Base-by-base conservation (phyloP, 2,113 vertebrate genomes). In the Anhinga rufa region DNA sequence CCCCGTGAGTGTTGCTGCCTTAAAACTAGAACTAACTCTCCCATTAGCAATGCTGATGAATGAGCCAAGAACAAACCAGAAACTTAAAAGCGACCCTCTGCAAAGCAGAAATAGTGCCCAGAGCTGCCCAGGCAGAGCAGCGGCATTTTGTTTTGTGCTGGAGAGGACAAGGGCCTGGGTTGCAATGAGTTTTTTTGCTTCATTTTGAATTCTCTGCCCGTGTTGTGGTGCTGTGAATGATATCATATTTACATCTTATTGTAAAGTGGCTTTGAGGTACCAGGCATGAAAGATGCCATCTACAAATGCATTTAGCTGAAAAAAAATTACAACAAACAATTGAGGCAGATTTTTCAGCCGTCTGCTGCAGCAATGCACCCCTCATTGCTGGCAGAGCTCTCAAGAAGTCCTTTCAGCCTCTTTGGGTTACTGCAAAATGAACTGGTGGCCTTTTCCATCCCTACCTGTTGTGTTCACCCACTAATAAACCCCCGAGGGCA, bases 31-130 rank as follows among this genome's bases (percentile, higher is more conserved):
- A 36, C 91, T 80, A 81, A 72, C 76, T 91, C 57, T 72, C 34
- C 90, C 83, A 90, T 96, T 96, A 95, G 95, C 92, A 88, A 86
- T 93, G 87, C 81, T 83, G 82, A 83, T 94, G 86, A 96, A 85
- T 84, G 85, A 61, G 89, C 64, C 91, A 62, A 66, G 91, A 94
- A 94, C 57, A 90, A 94, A 95, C 57, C 85, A 80, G 91, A 88
- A 96, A 93, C 66, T 95, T 91, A 42, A 96, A 88, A 90, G 81
- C 15, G 5, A 54, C 83, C 40, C 46, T 92, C 46, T 64, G 96
- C 87, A 94, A 83, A 94, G 92, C 88, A 93, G 78, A 29, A 92
- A 25, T 12, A 34, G 85, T 28, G 82, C 91, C 91, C 84, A 70
- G 96, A 94, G 92, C 84, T 80, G 57, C 79, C 68, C 2, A 1